Evolutionary conservation across 2,888 invertebrate genomes (phyloP), one percentile per base, ranked within the genome.

Genomic region (Nymphalis c-album): DNA sequence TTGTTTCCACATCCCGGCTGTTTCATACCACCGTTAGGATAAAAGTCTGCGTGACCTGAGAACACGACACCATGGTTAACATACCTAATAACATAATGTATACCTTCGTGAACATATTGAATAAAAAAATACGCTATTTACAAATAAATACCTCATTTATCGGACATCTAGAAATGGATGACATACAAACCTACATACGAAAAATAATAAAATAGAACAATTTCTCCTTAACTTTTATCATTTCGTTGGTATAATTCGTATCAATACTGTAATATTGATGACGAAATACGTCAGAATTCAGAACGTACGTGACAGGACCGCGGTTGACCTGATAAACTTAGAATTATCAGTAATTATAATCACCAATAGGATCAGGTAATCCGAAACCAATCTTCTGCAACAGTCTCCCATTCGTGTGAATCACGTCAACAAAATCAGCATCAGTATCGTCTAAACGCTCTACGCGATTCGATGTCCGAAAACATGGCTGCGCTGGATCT

Each of bases 401-500:
- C 16, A 93, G 79, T 62, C 92, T 86, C 0, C 93, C 94, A 70
- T 94, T 94, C 0, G 95, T 95, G 75, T 95, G 95, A 68, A 95
- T 94, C 45, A 94, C 87, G 72, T 95, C 95, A 0, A 95, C 94
- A 62, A 93, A 94, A 35, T 91, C 87, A 0, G 95, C 95, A 71
- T 95, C 94, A 0, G 86, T 80, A 6, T 83, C 80, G 74, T 94
- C 94, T 69, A 95, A 77, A 13, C 93, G 87, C 71, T 94, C 91
- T 0, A 85, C 81, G 1, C 79, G 66, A 70, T 87, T 85, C 0
- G 82, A 78, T 0, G 89, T 87, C 18, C 86, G 87, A 78, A 95
- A 95, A 73, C 94, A 94, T 0, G 94, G 94, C 67, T 94, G 94
- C 0, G 95, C 94, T 10, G 95, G 95, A 75, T 95, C 95, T 69